phyloP scores from a whole-genome alignment of 2,113 vertebrate species.

The Noctilio leporinus region DNA sequence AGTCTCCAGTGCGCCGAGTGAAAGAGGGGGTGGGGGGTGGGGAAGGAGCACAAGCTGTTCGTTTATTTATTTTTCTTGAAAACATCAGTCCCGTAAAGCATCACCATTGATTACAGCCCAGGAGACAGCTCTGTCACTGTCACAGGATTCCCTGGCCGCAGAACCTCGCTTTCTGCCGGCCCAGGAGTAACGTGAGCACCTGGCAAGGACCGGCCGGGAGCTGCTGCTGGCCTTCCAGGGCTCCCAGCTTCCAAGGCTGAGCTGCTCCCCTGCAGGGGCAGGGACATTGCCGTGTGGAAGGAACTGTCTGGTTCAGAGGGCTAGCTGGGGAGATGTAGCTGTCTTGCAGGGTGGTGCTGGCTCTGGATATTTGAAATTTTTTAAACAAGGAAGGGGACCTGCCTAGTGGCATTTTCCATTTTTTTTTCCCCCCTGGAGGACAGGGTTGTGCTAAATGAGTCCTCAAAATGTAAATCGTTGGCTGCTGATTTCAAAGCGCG shows the following conservation, averaged over 20 bases:
- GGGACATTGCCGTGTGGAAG: neutral
- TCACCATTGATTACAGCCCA: conserved; percentile 43
- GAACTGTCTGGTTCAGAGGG: neutral
- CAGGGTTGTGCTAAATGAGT: neutral
- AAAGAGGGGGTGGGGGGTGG: neutral
- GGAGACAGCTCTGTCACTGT: conserved; percentile 49
- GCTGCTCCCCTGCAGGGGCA: neutral
- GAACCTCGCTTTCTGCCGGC: conserved; percentile 12
- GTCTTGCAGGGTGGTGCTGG: neutral
- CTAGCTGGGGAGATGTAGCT: neutral
- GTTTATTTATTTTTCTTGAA: conserved; percentile 50
- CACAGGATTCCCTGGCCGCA: neutral
- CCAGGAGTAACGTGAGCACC: neutral
- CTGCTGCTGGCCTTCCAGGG: conserved; percentile 4
- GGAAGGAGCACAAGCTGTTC: neutral
- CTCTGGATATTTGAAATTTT: neutral
- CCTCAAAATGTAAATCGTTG: neutral
- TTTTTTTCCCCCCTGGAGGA: conserved; percentile 4
- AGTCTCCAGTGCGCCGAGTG: neutral
- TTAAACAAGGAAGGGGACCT: neutral
- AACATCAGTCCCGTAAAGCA: conserved; percentile 58
- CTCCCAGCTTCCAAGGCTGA: neutral
- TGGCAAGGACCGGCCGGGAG: conserved; percentile 35
- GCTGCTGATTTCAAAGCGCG: neutral
- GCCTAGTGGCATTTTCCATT: neutral